Base-by-base conservation (phyloP, 2,797 vertebrate genomes). In the Trachurus trachurus region DNA sequence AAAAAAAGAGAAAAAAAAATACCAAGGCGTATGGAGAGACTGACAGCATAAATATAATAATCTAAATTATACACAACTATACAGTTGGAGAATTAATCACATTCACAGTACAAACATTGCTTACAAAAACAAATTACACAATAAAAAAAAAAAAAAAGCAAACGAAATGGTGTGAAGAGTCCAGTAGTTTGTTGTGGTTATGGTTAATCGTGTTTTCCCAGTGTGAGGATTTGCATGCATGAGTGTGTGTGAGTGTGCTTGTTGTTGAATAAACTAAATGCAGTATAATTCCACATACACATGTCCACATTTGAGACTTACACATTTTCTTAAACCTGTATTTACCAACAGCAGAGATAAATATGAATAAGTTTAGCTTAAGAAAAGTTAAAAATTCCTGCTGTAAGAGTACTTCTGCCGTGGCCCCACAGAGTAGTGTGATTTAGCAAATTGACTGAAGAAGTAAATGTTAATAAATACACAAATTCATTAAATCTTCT, bases 31-130 rank as follows among this genome's bases (percentile, higher is more conserved):
- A 91, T 74, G 69, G 77, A 89, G 69, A 92, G 85, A 87, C 78
- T 42, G 73, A 93, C 90, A 88, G 85, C 93, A 95, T 96, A 96
- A 96, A 96, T 96, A 96, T 84, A 92, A 93, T 91, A 86, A 92
- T 92, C 92, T 96, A 95, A 94, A 95, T 94, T 94, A 96, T 95
- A 90, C 92, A 96, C 94, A 95, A 93, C 94, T 95, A 93, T 94
- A 96, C 94, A 96, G 90, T 92, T 80, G 63, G 86, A 94, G 89
- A 93, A 92, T 91, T 85, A 89, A 85, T 91, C 91, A 92, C 88
- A 94, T 96, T 96, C 96, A 96, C 96, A 96, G 94, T 95, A 95
- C 93, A 94, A 93, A 93, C 86, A 91, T 91, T 60, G 66, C 90
- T 91, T 92, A 92, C 87, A 92, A 90, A 87, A 90, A 87, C 81